A percentile compares a stretch with the other conserved stretches of the same genome.
These are phyloP conservation scores for Hymenochirus boettgeri DNA, from an alignment of 2,113 vertebrate species.

Conservation along the genomic window DNA sequence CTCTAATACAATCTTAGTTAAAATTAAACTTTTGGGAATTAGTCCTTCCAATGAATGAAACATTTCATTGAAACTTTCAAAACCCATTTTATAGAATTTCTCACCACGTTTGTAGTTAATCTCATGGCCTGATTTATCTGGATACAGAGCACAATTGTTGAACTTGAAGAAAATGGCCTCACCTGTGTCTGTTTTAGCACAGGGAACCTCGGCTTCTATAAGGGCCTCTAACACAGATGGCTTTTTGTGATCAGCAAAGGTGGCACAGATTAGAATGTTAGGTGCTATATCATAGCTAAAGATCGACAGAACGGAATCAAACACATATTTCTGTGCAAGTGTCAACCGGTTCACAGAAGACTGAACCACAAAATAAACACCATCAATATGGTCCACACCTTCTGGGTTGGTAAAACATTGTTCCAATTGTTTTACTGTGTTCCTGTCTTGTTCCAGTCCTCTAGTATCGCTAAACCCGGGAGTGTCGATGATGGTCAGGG, in stretches of 20 bases:
- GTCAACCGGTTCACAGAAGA: constrained; percentile 41
- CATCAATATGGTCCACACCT: constrained; percentile 42
- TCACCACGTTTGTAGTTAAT: not conserved
- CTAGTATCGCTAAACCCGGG: constrained; percentile 55
- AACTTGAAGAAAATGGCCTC: constrained; percentile 43
- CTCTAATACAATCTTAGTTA: constrained; percentile 34
- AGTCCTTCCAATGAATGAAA: constrained; percentile 6
- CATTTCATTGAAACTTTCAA: constrained; percentile 8
- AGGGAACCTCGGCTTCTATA: constrained; percentile 35
- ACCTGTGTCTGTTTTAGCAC: constrained; percentile 31
- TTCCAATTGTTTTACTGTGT: constrained; percentile 32
- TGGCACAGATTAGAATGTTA: constrained; percentile 52
- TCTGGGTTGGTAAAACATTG: not conserved
- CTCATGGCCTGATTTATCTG: not conserved
- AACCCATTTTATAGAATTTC: constrained; percentile 7
- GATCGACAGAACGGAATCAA: constrained; percentile 50
- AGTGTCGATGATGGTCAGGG: constrained; percentile 56
- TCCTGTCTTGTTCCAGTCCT: constrained; percentile 42
- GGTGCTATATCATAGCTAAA: constrained; percentile 53
- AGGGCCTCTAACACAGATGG: constrained; percentile 49
- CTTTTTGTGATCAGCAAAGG: constrained; percentile 46
- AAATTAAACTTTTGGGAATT: constrained; percentile 23
- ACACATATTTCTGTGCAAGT: constrained; percentile 44
- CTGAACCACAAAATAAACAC: constrained; percentile 50
- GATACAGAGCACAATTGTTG: constrained; percentile 52